phyloP scores from a whole-genome alignment of 2,113 vertebrate species.

The Periophthalmodon schlosseri region DNA sequence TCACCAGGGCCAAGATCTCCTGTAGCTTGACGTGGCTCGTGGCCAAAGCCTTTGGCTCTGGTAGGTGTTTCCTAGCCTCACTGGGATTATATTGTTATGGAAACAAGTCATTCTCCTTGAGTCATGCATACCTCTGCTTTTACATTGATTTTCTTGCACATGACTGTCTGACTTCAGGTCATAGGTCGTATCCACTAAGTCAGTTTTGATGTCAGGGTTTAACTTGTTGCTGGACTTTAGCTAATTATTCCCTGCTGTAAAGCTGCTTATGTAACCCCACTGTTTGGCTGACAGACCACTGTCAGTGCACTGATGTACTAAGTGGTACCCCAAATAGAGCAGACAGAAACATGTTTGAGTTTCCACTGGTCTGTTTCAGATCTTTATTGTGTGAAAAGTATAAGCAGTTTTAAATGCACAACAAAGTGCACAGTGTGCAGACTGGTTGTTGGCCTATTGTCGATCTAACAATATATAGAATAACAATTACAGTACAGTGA shows the following conservation, averaged over 20 bases:
- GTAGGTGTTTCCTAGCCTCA: constrained; percentile 78
- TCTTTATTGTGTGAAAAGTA: neutral
- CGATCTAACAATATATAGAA: neutral
- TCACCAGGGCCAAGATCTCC: constrained; percentile 91
- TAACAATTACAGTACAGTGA: neutral
- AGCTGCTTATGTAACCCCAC: constrained; percentile 26
- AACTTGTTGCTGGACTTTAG: constrained; percentile 40
- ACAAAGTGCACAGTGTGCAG: neutral
- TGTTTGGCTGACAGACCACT: neutral
- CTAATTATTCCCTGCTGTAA: constrained; percentile 17
- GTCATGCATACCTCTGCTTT: neutral
- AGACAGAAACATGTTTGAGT: neutral
- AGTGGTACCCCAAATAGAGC: neutral
- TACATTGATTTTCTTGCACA: neutral
- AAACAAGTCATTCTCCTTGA: constrained; percentile 27
- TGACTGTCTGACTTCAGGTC: neutral
- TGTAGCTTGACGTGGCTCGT: constrained; percentile 97
- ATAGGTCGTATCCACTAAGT: neutral
- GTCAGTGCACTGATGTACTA: neutral
- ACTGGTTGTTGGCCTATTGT: neutral
- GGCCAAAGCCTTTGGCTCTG: constrained; percentile 97
- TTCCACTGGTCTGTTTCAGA: neutral
- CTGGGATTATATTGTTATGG: constrained; percentile 19
- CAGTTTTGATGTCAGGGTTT: constrained; percentile 16
- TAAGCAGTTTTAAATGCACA: neutral